A percentile compares a stretch with the other conserved stretches of the same genome.
Conservation (phyloP, 2,113 vertebrate genomes). For the Alexandromys fortis region DNA sequence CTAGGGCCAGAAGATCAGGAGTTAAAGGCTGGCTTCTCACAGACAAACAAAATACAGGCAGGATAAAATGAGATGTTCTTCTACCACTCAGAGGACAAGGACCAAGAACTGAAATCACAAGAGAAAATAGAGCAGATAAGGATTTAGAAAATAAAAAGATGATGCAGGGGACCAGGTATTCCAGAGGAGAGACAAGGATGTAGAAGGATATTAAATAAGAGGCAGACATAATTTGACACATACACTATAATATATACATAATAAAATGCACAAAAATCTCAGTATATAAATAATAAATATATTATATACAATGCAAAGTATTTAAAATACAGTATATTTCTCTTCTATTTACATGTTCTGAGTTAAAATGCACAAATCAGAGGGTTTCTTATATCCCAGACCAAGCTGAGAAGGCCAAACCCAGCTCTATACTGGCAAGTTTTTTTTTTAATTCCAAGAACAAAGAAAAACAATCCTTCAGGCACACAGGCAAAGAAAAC, state of each 20-base stretch:
- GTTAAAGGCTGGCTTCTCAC: background rate
- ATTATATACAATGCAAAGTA: background rate
- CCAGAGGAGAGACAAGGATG: constrained; percentile 18
- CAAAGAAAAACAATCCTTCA: background rate
- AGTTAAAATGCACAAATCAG: background rate
- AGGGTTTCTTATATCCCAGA: background rate
- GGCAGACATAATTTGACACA: background rate
- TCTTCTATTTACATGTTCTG: background rate
- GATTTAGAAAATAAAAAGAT: background rate
- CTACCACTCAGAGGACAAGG: background rate
- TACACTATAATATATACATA: background rate
- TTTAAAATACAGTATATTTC: background rate
- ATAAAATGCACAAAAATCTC: background rate
- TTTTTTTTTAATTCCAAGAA: constrained; percentile 2
- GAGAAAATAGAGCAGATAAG: background rate
- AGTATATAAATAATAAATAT: background rate
- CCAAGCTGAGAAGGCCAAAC: background rate
- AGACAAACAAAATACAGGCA: background rate
- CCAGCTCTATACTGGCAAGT: background rate
- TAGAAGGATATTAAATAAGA: background rate
- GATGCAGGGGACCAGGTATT: background rate
- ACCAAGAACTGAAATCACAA: constrained; percentile 3
- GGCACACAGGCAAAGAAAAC: background rate
- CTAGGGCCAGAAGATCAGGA: background rate
- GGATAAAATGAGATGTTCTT: background rate